Percentiles rank a stretch among this genome's conserved stretches.
Conservation (phyloP, 1,140 invertebrate species). For the Drosophila nigrodunni region DNA sequence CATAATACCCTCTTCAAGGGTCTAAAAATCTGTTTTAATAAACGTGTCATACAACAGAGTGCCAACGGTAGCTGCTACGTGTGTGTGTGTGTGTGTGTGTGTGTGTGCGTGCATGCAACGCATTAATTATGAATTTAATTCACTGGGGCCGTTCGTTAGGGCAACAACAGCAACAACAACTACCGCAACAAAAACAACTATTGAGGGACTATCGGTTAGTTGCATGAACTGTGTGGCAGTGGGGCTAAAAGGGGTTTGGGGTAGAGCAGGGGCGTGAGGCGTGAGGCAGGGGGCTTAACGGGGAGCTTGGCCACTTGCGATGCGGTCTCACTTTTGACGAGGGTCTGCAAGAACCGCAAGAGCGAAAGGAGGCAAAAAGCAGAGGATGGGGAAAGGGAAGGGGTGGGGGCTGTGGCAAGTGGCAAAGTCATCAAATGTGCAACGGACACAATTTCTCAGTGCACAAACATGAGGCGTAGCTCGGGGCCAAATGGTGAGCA, state of each 20-base stretch:
- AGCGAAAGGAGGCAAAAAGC: background rate
- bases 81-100: conserved; percentile 40
- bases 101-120: conserved; percentile 81
- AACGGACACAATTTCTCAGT: conserved; percentile 80
- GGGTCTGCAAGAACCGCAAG: background rate
- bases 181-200: conserved; percentile 3
- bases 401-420: conserved; percentile 57
- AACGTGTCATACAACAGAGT: conserved; percentile 78
- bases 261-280: background rate
- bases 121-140: conserved; percentile 83
- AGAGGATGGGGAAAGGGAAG: background rate
- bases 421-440: conserved; percentile 82
- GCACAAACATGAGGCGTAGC: conserved; percentile 71
- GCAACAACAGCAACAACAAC: conserved; percentile 1
- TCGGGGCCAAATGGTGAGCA: conserved; percentile 61
- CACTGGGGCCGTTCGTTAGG: conserved; percentile 63
- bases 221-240: background rate
- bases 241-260: background rate
- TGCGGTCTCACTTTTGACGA: conserved; percentile 35
- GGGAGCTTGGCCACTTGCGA: conserved; percentile 12
- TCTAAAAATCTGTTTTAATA: conserved; percentile 78
- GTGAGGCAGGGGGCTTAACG: too few relatives aligned
- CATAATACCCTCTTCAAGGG: too few relatives aligned
- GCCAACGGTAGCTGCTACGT: conserved; percentile 75
- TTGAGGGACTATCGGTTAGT: conserved; percentile 36